Base-by-base conservation (phyloP, 2,888 invertebrate species). In the Tipula helvola region DNA sequence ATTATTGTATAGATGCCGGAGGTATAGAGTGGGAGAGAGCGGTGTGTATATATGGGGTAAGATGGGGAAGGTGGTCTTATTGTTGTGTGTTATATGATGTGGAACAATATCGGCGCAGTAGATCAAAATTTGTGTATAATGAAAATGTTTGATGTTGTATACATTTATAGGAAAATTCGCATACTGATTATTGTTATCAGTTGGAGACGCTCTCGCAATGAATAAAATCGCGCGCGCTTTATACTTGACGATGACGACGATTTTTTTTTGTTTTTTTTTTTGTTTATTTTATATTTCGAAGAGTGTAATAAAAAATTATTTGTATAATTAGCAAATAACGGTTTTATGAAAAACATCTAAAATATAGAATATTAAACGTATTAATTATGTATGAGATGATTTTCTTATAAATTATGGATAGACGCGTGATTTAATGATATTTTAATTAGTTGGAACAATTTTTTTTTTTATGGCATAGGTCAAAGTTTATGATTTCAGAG, bases 61-160 rank as follows among this genome's bases (percentile, higher is more conserved):
- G 28, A 71, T 71, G 71, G 71, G 28, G 71, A 71, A 18, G 71
- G 71, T 71, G 10, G n/a, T 71, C 18, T 5, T 28, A 57, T 18
- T 57, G 28, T 18, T 57, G 7, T 57, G 7, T 71, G 28, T 71
- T 18, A 71, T 71, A 12, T 28, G 71, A 71, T 71, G 71, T 28
- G 39, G 41, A n/a, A n/a, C 41, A 57, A 87, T 85, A 83, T 85
- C 87, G 87, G 87, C 87, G 87, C 87, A 87, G 86, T 86, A 44
- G 71, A 86, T 86, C 42, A 36, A 57, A 71, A 71, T 52, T 52
- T 4, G 5, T 28, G 71, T 28, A 28, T 7, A 71, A 28, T 28
- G 28, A 28, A 28, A 28, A 28, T 28, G 28, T 28, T 28, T 28
- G 28, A 28, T 28, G 28, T 28, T 28, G 28, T 28, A 28, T 28